Evolutionary conservation across 2,888 invertebrate species (phyloP).

Genomic region (Xestoiulus laeticollis): DNA sequence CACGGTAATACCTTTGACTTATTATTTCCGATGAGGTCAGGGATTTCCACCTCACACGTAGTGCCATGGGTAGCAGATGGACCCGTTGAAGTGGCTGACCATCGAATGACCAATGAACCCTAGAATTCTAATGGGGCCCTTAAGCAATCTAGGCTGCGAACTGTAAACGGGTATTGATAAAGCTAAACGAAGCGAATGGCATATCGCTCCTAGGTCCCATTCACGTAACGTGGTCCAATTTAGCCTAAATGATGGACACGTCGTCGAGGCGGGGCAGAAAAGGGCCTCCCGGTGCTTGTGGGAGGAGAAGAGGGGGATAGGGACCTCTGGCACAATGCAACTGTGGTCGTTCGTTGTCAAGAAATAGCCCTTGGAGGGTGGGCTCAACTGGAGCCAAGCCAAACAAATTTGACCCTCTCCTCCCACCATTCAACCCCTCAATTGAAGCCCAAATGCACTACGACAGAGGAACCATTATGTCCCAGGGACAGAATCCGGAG

Average conservation of each 20-base stretch:
- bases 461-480: background rate
- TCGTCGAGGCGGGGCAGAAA: background rate
- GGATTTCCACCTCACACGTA: too few relatives aligned
- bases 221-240: background rate
- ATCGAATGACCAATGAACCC: background rate
- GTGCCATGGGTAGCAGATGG: background rate
- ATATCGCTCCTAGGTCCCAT: background rate
- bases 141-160: background rate
- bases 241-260: background rate
- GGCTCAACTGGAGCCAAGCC: conserved; percentile 1
- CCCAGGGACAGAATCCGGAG: background rate
- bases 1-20: too few relatives aligned
- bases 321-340: background rate
- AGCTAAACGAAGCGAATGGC: background rate
- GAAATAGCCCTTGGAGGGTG: background rate
- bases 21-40: too few relatives aligned
- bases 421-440: background rate
- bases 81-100: background rate
- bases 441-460: background rate
- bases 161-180: background rate
- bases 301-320: background rate
- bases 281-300: background rate
- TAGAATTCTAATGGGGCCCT: background rate
- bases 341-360: background rate
- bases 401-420: background rate